These are phyloP conservation scores for Acestrorhynchus altus DNA, from an alignment of 2,797 vertebrate genomes.

Conservation along the genomic window DNA sequence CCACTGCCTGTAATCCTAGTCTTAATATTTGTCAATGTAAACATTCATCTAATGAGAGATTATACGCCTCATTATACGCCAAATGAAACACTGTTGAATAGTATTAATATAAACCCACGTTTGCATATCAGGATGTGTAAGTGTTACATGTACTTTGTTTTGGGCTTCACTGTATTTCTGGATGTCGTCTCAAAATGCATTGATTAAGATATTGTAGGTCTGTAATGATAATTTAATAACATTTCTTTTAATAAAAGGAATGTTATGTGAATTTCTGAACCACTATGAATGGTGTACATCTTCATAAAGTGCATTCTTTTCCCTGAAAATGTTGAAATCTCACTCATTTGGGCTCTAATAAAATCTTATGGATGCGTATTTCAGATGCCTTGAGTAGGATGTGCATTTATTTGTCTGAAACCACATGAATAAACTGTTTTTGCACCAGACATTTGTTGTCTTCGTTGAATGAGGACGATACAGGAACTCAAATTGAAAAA, in stretches of 20 bases:
- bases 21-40: not conserved
- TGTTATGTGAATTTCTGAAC: slow-evolving; percentile 20
- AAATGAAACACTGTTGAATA: slow-evolving; percentile 23
- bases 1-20: not conserved
- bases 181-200: not conserved
- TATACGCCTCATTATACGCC: not conserved
- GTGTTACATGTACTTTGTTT: slow-evolving; percentile 6
- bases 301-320: not conserved
- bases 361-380: slow-evolving; percentile 20
- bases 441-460: not conserved
- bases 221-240: too few relatives aligned
- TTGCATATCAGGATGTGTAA: slow-evolving; percentile 4
- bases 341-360: not conserved
- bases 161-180: not conserved
- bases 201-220: not conserved
- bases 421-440: slow-evolving; percentile 38
- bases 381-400: slow-evolving; percentile 4
- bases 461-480: not conserved
- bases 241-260: too few relatives aligned
- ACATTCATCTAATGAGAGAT: not conserved
- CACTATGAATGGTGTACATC: slow-evolving; percentile 13
- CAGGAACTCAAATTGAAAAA: not conserved
- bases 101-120: not conserved
- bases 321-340: not conserved
- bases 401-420: slow-evolving; percentile 16